phyloP scores from a whole-genome alignment of 1,140 invertebrate species.

The Chrysopa pallens region DNA sequence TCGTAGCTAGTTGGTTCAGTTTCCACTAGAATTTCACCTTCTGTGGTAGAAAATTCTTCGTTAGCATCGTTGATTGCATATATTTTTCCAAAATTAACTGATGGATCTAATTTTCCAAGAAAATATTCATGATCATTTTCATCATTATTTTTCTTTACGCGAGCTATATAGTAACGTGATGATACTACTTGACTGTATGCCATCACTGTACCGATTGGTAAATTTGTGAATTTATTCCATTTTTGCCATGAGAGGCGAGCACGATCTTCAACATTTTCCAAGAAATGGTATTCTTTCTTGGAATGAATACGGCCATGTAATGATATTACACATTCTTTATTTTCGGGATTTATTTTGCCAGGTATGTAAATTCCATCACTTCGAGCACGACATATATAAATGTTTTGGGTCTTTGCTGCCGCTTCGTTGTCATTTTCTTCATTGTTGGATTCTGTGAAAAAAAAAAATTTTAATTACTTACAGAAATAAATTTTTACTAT shows the following conservation, averaged over 20 bases:
- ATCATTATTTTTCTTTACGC: slow-evolving; percentile 13
- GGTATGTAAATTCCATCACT: slow-evolving; percentile 50
- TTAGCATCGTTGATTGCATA: slow-evolving; percentile 42
- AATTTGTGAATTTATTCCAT: slow-evolving; percentile 43
- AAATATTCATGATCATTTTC: slow-evolving; percentile 30
- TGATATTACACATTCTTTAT: slow-evolving; percentile 40
- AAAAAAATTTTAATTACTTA: not conserved
- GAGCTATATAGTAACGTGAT: slow-evolving; percentile 15
- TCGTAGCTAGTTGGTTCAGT: slow-evolving; percentile 59
- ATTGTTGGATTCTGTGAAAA: too few species aligned
- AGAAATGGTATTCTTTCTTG: slow-evolving; percentile 47
- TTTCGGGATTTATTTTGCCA: slow-evolving; percentile 36
- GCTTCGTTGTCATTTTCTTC: slow-evolving; percentile 5
- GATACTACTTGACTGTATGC: slow-evolving; percentile 11
- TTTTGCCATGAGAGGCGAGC: slow-evolving; percentile 49
- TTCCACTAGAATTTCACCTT: slow-evolving; percentile 58
- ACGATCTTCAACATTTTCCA: slow-evolving; percentile 59
- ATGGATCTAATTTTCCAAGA: slow-evolving; percentile 44
- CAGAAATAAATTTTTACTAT: not conserved
- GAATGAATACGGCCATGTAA: slow-evolving; percentile 33
- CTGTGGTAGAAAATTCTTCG: slow-evolving; percentile 30
- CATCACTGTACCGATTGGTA: slow-evolving; percentile 44
- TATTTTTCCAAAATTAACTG: slow-evolving; percentile 42
- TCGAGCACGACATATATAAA: slow-evolving; percentile 53
- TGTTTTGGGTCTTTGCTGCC: slow-evolving; percentile 13